These are phyloP conservation scores for Eulacestoma nigropectus DNA, from an alignment of 2,113 vertebrate genomes.

Conservation along the genomic window DNA sequence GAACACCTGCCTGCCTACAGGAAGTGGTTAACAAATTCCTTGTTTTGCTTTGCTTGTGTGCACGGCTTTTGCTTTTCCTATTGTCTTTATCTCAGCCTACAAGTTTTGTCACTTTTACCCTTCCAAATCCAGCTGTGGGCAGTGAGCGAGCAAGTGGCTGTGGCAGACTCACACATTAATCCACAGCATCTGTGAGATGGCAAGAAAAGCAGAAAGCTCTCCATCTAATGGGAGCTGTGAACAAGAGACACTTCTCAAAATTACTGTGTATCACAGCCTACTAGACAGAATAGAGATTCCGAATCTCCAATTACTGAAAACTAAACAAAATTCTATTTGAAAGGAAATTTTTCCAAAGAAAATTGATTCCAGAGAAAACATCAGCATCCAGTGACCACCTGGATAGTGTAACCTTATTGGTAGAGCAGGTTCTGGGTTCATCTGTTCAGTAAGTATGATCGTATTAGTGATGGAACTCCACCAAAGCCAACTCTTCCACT, in stretches of 20 bases:
- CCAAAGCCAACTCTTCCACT: neutral
- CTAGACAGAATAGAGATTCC: neutral
- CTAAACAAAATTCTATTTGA: neutral
- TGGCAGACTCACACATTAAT: neutral
- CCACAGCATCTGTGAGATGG: neutral
- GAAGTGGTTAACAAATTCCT: neutral
- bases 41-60: neutral
- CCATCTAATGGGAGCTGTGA: neutral
- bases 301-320: neutral
- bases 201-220: neutral
- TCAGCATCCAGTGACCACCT: neutral
- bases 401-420: neutral
- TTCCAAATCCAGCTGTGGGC: neutral
- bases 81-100: neutral
- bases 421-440: neutral
- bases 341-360: neutral
- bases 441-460: neutral
- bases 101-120: neutral
- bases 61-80: neutral
- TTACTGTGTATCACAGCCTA: neutral
- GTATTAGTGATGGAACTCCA: neutral
- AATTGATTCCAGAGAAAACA: neutral
- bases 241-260: neutral
- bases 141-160: fast-evolving
- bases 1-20: neutral